phyloP scores from a whole-genome alignment of 2,888 invertebrate species.

The Plusia festucae region DNA sequence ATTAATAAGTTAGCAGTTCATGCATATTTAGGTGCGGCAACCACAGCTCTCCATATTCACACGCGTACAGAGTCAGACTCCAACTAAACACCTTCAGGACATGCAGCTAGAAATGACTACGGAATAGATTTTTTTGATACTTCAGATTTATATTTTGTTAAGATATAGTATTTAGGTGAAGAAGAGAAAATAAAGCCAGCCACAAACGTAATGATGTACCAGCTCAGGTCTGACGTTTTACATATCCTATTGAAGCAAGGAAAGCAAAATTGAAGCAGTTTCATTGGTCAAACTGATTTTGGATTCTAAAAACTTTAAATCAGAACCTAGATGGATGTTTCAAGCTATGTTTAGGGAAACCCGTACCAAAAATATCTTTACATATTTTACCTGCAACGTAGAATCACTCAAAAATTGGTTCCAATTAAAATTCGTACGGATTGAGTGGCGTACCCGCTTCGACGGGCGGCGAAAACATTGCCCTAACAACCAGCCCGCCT shows the following conservation, averaged over 20 bases:
- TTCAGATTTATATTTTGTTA: neutral
- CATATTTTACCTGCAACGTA: conserved; percentile 45
- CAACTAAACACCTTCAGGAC: conserved; percentile 44
- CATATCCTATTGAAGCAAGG: no score
- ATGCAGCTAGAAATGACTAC: conserved; percentile 19
- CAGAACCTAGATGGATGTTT: neutral
- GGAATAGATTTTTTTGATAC: conserved; percentile 11
- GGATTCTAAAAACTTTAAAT: neutral
- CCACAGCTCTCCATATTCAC: conserved; percentile 78
- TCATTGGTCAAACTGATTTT: neutral
- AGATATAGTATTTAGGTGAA: neutral
- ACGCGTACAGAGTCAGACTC: conserved; percentile 60
- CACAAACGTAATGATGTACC: no score
- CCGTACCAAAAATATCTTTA: conserved; percentile 12
- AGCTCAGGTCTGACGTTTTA: no score
- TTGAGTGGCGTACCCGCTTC: conserved; percentile 65
- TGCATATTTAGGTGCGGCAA: conserved; percentile 77
- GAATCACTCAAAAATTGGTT: conserved; percentile 74
- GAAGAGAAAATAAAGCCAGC: no score
- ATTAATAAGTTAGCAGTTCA: conserved; percentile 80
- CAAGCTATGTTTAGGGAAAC: neutral
- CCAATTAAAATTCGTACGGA: conserved; percentile 83
- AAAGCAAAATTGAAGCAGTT: neutral
- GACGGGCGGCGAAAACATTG: conserved; percentile 64
- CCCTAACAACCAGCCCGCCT: conserved; percentile 67